Percentiles rank a stretch among this genome's conserved stretches.
phyloP scores from a whole-genome alignment of 1,140 invertebrate genomes.

The Whitmania pigra region DNA sequence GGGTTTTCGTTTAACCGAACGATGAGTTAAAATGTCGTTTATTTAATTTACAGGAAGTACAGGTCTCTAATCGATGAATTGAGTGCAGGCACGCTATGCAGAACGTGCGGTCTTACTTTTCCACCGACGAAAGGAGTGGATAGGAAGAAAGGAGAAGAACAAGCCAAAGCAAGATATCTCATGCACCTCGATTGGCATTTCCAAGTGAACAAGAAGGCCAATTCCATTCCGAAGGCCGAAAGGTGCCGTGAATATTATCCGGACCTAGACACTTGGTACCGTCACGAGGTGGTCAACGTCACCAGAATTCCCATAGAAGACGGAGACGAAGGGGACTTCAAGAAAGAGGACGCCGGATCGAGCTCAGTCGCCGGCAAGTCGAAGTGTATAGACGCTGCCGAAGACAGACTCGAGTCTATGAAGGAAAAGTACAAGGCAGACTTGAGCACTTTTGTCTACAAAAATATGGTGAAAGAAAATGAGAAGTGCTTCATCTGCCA shows the following conservation, averaged over 20 bases:
- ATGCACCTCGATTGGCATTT: constrained; percentile 91
- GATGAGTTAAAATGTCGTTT: constrained; percentile 20
- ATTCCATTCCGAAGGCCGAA: constrained; percentile 66
- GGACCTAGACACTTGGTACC: neutral
- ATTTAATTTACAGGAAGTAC: constrained; percentile 46
- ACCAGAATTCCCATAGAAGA: neutral
- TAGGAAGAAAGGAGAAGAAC: constrained; percentile 53
- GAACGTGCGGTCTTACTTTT: constrained; percentile 82
- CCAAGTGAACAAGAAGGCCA: constrained; percentile 72
- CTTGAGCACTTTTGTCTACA: constrained; percentile 20
- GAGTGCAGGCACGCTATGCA: constrained; percentile 81
- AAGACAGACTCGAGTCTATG: constrained; percentile 34
- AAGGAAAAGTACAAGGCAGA: constrained; percentile 11
- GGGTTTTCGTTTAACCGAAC: neutral
- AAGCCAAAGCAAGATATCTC: no score
- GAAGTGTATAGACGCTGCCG: no score
- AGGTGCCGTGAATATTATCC: constrained; percentile 68
- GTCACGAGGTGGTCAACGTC: neutral
- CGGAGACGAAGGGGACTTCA: neutral
- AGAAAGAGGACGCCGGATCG: no score
- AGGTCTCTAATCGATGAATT: constrained; percentile 54
- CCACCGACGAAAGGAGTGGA: constrained; percentile 66
- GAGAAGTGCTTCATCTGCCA: constrained; percentile 69
- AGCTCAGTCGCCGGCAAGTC: no score
- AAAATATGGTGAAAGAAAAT: constrained; percentile 4